Evolutionary conservation across 2,113 vertebrate genomes (phyloP), one percentile per base, ranked within the genome.

Genomic region (Chlamydotis undulata): DNA sequence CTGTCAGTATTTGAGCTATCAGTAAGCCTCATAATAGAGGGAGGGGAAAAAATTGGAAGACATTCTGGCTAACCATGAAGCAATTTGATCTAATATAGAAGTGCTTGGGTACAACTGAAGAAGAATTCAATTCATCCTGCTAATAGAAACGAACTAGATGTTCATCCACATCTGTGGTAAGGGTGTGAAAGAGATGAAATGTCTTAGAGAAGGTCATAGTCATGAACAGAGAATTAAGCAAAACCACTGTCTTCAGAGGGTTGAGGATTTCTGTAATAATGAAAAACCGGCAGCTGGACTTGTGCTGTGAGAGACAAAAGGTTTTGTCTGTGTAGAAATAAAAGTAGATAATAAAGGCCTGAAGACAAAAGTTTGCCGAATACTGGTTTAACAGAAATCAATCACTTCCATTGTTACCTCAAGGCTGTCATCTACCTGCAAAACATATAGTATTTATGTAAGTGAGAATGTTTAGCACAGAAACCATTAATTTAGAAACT

Each of bases 111-210:
- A 96, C 83, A 95, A 82, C 68, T 88, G 87, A 96, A 96, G 94
- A 96, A 97, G 94, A 96, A 93, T 94, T 91, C 94, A 89, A 97
- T 96, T 94, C 93, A 95, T 96, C 89, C 90, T 91, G 59, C 73
- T 96, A 97, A 95, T 89, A 93, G 95, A 91, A 95, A 94, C 75
- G 91, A 92, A 84, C 81, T 94, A 77, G 83, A 96, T 96, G 93
- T 96, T 95, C 92, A 91, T 95, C 88, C 88, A 61, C 74, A 89
- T 93, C 81, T 93, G 47, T 70, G 18, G 60, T 88, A 90, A 96
- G 75, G 68, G 81, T 81, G 90, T 55, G 76, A 93, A 93, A 95
- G 84, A 94, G 71, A 97, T 94, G 82, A 90, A 92, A 96, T 90
- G n/a, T 82, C 65, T 86, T 84, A 25, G 33, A 59, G 82, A 96